phyloP scores from a whole-genome alignment of 2,797 vertebrate genomes.

The Lepus townsendii region DNA sequence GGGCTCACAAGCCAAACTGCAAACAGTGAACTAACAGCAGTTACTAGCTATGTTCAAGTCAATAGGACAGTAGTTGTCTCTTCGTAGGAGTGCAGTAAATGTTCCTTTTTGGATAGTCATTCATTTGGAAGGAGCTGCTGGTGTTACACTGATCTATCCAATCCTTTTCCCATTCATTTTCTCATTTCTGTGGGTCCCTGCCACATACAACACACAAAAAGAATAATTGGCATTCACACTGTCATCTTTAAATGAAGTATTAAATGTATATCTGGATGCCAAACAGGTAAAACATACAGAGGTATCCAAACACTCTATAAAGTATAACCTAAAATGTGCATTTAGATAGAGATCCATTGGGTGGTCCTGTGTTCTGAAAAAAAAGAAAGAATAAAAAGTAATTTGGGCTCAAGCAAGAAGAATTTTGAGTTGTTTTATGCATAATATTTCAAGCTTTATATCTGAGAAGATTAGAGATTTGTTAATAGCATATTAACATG shows the following conservation, averaged over 20 bases:
- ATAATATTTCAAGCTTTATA: slow-evolving; percentile 61
- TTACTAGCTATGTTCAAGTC: background rate
- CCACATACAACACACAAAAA: background rate
- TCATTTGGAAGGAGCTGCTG: background rate
- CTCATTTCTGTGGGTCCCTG: slow-evolving; percentile 17
- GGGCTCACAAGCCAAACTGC: slow-evolving; percentile 20
- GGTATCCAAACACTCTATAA: slow-evolving; percentile 4
- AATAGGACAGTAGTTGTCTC: background rate
- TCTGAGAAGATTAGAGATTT: slow-evolving; percentile 69
- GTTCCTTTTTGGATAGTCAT: background rate
- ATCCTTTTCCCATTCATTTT: background rate
- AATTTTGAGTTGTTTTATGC: slow-evolving; percentile 33
- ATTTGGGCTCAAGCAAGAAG: slow-evolving; percentile 27
- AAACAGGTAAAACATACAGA: slow-evolving; percentile 49
- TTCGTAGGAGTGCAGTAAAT: slow-evolving; percentile 1
- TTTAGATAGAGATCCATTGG: slow-evolving; percentile 8
- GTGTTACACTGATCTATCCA: background rate
- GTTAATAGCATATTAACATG: slow-evolving; percentile 77
- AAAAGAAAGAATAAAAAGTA: slow-evolving; percentile 10
- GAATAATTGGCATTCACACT: background rate
- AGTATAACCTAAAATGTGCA: slow-evolving; percentile 38
- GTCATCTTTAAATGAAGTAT: slow-evolving; percentile 46
- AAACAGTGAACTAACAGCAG: background rate
- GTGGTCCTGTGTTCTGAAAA: no score
- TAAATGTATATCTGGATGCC: background rate